Base-by-base conservation (phyloP, 2,888 invertebrate genomes). In the Tineola bisselliella region DNA sequence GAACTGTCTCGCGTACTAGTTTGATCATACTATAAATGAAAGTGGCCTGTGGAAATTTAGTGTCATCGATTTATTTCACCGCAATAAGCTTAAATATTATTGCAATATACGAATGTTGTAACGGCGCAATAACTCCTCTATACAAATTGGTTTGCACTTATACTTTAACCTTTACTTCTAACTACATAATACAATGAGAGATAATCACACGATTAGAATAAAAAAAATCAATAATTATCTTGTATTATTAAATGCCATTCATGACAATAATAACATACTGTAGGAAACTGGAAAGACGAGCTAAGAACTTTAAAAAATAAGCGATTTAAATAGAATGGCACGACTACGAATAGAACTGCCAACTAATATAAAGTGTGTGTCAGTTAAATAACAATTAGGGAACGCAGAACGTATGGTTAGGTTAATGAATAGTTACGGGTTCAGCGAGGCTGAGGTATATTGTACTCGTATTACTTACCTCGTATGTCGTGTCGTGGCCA, bases 1-100 rank as follows among this genome's bases (percentile, higher is more conserved):
- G 83, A 84, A 83, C 86, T 71, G 79, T 68, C 69, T 68, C 38
- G 48, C 48, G 15, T 17, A 17, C 48, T 17, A 15, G 17, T 17
- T 48, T 17, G 48, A 48, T 2, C 48, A 5, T 17, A 48, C 48
- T 48, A 48, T 17, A 48, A 48, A 48, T 48, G 48, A 48, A 48
- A 48, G 48, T 48, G 48, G 6, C 48, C 48, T 15, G 15, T 48
- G 17, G n/a, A 48, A 48, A 38, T 38, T 38, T 38, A 38, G 3
- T 38, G 10, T 38, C 38, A 38, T 38, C n/a, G 10, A 38, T 38
- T 38, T 10, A 38, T 38, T 38, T 25, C 2, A 25, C 2, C 38
- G 38, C 38, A 25, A 25, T 25, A 25, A 6, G 10, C n/a, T 38
- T 38, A 38, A n/a, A 38, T n/a, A 38, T 38, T 38, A 38, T 10